Base-by-base conservation (phyloP, 1,140 invertebrate genomes). In the Euwallacea similis region DNA sequence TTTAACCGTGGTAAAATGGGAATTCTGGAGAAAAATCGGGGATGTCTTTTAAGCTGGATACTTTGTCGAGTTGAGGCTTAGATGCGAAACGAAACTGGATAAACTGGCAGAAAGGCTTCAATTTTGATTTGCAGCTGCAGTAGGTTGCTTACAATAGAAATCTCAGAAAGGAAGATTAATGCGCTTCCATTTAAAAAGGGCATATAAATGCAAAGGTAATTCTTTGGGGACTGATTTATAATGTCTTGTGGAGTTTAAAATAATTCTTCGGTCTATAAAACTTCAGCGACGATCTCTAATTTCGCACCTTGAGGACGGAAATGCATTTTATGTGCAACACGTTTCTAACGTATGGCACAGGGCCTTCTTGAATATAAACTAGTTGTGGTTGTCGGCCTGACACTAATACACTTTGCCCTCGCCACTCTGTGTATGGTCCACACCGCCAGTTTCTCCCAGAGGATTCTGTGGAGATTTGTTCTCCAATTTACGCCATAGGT, bases 241-340 rank as follows among this genome's bases (percentile, higher is more conserved):
- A 50, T 63, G 7, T 50, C 21, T 33, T 15, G 7, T 21, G 11
- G 42, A 63, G 61, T 63, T 50, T 46, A 44, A 63, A 63, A 63
- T 63, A 63, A 63, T 50, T 63, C 13, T 47, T 63, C 43, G n/a
- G 11, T 7, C 61, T 21, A 63, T 63, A 63, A 63, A 63, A 63
- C 43, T 63, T 63, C 58, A 9, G 15, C 21, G 42, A 15, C 7
- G 11, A 43, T 33, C 41, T 15, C 58, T 60, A 60, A 60, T 60
- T 60, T 60, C 42, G 42, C 16, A 60, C 58, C 58, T 21, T 43
- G 9, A 60, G 9, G 58, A 42, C 58, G 58, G 61, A 63, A 63
- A 63, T 63, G 61, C 61, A 63, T 44, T 63, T 63, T 63, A 63
- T 63, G 61, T 63, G 61, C 61, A 63, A 63, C 61, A 63, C 61